phyloP scores from a whole-genome alignment of 2,888 invertebrate genomes.

The Polymixis lichenea region DNA sequence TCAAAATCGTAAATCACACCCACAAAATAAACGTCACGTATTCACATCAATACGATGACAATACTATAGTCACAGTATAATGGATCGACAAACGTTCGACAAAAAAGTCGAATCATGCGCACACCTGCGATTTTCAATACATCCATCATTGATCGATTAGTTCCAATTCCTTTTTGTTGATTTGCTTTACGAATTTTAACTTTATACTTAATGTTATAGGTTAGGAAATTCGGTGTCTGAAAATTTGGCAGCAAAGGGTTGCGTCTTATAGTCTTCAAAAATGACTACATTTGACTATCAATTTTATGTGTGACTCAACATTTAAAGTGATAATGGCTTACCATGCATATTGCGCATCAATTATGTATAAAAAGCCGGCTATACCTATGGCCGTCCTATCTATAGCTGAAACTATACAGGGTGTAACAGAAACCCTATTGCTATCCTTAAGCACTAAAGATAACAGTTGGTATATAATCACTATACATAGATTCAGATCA shows the following conservation, averaged over 20 bases:
- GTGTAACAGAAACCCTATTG: too few species aligned
- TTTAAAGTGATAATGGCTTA: conserved; percentile 3
- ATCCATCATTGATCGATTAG: conserved; percentile 86
- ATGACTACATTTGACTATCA: conserved; percentile 61
- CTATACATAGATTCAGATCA: too few species aligned
- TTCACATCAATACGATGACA: conserved; percentile 73
- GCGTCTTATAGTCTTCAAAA: conserved; percentile 32
- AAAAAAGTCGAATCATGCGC: conserved; percentile 85
- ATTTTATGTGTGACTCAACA: conserved; percentile 57
- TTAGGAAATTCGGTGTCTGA: conserved; percentile 44
- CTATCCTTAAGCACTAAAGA: too few species aligned
- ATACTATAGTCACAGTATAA: conserved; percentile 70
- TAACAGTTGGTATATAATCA: too few species aligned
- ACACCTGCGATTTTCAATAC: conserved; percentile 89
- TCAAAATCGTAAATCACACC: conserved; percentile 30
- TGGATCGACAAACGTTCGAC: conserved; percentile 70
- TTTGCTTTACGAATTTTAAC: conserved; percentile 36
- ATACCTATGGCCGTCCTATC: neutral
- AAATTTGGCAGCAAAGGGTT: conserved; percentile 52
- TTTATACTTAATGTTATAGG: conserved; percentile 1
- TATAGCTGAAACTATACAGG: neutral
- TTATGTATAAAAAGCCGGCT: neutral
- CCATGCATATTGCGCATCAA: neutral
- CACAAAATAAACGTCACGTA: conserved; percentile 46
- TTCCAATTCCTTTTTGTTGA: conserved; percentile 67